Percentiles rank a stretch among this genome's conserved stretches.
Evolutionary conservation across 2,113 vertebrate genomes (phyloP).

Genomic region (Mugil cephalus): DNA sequence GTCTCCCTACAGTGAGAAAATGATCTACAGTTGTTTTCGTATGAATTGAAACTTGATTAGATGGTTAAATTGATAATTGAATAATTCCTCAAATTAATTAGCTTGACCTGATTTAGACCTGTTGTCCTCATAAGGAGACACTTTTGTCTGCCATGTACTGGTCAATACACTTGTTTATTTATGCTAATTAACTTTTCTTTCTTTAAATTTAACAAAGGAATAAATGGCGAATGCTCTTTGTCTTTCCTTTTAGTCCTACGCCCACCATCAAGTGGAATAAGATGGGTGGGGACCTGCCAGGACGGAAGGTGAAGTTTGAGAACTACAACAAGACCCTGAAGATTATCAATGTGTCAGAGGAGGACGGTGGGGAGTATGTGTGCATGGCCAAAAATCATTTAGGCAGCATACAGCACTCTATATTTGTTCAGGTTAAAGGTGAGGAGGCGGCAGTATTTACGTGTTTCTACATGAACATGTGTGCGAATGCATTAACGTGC

Average conservation of each 20-base stretch:
- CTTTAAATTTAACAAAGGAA: too few relatives aligned
- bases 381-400: constrained; percentile 96
- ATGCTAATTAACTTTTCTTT: too few relatives aligned
- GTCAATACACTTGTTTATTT: too few relatives aligned
- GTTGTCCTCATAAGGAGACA: too few relatives aligned
- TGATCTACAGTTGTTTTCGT: too few relatives aligned
- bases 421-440: constrained; percentile 98
- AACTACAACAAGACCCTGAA: constrained; percentile 94
- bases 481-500: neutral
- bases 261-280: constrained; percentile 95
- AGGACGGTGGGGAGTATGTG: constrained; percentile 94
- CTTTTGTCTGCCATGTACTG: too few relatives aligned
- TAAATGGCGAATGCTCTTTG: too few relatives aligned
- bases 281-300: constrained; percentile 93
- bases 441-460: constrained; percentile 61
- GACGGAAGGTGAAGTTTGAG: constrained; percentile 88
- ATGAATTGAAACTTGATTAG: too few relatives aligned
- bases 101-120: too few relatives aligned
- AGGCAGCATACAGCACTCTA: constrained; percentile 93
- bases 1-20: too few relatives aligned
- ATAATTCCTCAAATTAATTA: too few relatives aligned
- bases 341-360: constrained; percentile 91
- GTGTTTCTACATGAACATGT: neutral
- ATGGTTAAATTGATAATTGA: too few relatives aligned
- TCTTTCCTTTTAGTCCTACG: constrained; percentile 85